phyloP scores from a whole-genome alignment of 2,113 vertebrate species.

The Varanus salvator region DNA sequence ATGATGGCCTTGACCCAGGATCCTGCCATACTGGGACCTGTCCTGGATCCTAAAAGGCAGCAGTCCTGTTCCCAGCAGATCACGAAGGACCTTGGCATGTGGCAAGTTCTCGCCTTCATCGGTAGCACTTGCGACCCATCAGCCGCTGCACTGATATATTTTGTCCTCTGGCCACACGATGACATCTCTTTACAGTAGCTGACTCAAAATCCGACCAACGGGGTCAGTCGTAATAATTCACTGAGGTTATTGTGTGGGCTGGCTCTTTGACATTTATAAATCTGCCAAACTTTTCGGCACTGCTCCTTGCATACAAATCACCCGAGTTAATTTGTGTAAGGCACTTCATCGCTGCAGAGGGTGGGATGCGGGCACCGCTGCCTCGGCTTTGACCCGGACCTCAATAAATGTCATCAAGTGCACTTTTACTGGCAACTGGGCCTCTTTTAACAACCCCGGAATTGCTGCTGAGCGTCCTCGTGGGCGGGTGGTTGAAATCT shows the following conservation, averaged over 20 bases:
- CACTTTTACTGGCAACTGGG: not conserved
- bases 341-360: conserved; percentile 46
- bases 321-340: conserved; percentile 28
- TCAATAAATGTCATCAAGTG: conserved; percentile 3
- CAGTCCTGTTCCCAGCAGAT: too few species aligned
- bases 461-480: not conserved
- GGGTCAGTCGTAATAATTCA: conserved; percentile 70
- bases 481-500: not conserved
- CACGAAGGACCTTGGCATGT: conserved; percentile 38
- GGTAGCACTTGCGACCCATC: conserved; percentile 60
- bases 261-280: conserved; percentile 71
- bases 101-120: conserved; percentile 38
- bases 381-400: conserved; percentile 32
- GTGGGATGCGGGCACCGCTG: conserved; percentile 46
- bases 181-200: conserved; percentile 49
- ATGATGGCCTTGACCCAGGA: not conserved
- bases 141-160: conserved; percentile 70
- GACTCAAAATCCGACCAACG: conserved; percentile 12
- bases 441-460: not conserved
- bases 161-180: conserved; percentile 36
- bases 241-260: conserved; percentile 63
- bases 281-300: conserved; percentile 54
- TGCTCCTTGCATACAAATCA: conserved; percentile 45
- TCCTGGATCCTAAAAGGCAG: not conserved
- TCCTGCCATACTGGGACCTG: not conserved